Conservation (phyloP, 2,797 vertebrate species). For the Siniperca undulata region DNA sequence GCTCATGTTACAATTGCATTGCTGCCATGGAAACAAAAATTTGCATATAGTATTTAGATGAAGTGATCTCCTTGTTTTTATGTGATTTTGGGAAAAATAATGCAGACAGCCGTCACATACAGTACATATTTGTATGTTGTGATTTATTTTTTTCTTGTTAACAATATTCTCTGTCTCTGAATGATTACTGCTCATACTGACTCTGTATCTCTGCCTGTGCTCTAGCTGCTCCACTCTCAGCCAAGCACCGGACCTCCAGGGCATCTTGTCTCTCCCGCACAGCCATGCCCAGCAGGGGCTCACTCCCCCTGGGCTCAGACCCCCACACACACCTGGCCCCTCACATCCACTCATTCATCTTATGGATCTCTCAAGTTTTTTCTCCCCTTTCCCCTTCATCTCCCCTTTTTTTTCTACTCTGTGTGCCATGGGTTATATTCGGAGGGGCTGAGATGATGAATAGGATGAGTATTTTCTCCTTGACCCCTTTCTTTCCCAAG, state of each 20-base stretch:
- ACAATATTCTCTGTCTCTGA: conserved; percentile 61
- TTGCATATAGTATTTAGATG: conserved; percentile 44
- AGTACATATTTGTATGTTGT: conserved; percentile 27
- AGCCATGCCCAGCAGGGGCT: conserved; percentile 76
- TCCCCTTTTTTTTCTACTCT: conserved; percentile 36
- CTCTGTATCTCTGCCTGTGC: conserved; percentile 85
- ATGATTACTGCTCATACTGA: conserved; percentile 75
- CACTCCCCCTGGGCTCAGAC: conserved; percentile 80
- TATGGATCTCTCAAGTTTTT: conserved; percentile 55
- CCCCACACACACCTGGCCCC: conserved; percentile 73
- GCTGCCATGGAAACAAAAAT: conserved; percentile 43
- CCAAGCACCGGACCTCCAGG: conserved; percentile 80
- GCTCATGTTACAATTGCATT: conserved; percentile 23
- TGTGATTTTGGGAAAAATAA: conserved; percentile 88
- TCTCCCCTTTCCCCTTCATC: conserved; percentile 51
- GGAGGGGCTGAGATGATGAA: conserved; percentile 43
- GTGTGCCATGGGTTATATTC: conserved; percentile 44
- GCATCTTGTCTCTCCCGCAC: conserved; percentile 77
- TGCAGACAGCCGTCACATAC: conserved; percentile 71
- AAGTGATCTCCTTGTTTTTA: conserved; percentile 79
- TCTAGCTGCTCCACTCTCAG: conserved; percentile 81
- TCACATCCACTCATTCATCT: conserved; percentile 67
- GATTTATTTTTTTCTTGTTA: conserved; percentile 20
- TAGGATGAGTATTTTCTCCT: conserved; percentile 79
- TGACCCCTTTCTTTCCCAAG: conserved; percentile 30